phyloP scores from a whole-genome alignment of 2,113 vertebrate genomes.

The Phalacrocorax aristotelis region DNA sequence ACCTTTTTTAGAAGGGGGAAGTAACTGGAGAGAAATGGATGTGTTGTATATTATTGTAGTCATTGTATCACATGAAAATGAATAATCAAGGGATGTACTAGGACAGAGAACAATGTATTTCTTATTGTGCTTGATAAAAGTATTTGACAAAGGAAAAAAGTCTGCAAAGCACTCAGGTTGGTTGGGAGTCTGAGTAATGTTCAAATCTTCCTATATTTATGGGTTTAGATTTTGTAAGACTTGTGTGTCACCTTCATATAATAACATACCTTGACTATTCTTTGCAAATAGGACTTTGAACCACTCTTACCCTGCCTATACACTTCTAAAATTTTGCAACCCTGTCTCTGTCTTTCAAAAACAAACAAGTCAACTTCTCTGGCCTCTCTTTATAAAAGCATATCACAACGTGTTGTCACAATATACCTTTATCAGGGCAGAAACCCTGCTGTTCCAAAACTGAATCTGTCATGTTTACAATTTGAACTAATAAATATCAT shows the following conservation, averaged over 20 bases:
- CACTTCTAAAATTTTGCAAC: background rate
- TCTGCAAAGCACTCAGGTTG: background rate
- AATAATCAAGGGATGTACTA: background rate
- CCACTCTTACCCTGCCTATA: background rate
- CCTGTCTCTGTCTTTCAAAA: background rate
- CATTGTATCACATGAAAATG: background rate
- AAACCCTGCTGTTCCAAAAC: background rate
- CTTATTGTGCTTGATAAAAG: background rate
- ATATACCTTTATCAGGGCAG: background rate
- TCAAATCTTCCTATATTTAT: background rate
- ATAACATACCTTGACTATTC: background rate
- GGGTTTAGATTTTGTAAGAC: background rate
- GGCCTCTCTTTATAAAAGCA: background rate
- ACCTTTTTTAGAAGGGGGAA: background rate
- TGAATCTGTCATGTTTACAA: background rate
- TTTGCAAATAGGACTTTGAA: background rate
- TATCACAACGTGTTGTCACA: background rate
- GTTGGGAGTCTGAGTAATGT: background rate
- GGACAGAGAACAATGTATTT: background rate
- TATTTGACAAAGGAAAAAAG: background rate
- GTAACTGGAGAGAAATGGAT: background rate
- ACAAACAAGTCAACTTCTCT: background rate
- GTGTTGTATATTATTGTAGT: background rate
- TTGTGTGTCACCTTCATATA: background rate
- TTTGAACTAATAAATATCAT: background rate